A percentile compares a stretch with the other conserved stretches of the same genome.
Evolutionary conservation across 2,797 vertebrate species (phyloP).

Genomic region (Loris lydekkerianus): DNA sequence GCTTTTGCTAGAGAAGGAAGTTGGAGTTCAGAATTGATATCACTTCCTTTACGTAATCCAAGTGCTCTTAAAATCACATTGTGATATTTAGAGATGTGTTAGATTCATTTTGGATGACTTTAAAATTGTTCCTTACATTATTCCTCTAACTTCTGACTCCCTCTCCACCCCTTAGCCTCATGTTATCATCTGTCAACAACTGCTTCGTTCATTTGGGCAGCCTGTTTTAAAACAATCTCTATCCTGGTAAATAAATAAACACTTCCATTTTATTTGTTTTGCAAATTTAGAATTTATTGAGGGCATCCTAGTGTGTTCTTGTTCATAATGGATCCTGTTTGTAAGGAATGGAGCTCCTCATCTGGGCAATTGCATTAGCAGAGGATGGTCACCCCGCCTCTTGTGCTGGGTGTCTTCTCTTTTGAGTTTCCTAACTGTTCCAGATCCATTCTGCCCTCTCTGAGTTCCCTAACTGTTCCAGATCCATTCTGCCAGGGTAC

Average conservation of each 20-base stretch:
- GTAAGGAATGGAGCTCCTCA: background rate
- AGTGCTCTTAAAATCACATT: constrained; percentile 66
- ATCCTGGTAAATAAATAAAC: background rate
- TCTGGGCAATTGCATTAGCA: background rate
- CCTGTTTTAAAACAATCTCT: background rate
- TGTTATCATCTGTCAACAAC: background rate
- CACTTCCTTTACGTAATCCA: constrained; percentile 59
- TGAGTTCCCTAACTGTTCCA: background rate
- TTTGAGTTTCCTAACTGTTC: background rate
- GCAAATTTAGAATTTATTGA: background rate
- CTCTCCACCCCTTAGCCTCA: background rate
- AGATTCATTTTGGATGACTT: constrained; percentile 58
- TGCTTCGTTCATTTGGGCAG: constrained; percentile 48
- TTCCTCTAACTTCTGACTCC: background rate
- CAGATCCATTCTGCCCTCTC: background rate
- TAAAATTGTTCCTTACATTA: constrained; percentile 63
- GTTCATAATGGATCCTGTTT: background rate
- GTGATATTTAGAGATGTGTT: constrained; percentile 64
- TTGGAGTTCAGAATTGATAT: constrained; percentile 44
- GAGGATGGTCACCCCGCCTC: background rate
- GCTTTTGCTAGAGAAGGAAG: constrained; percentile 70
- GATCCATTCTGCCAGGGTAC: background rate
- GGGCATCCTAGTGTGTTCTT: background rate
- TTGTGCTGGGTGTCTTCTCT: background rate
- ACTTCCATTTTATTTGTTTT: constrained; percentile 31